phyloP scores from a whole-genome alignment of 1,140 invertebrate species.

The Diachasmimorpha longicaudata region DNA sequence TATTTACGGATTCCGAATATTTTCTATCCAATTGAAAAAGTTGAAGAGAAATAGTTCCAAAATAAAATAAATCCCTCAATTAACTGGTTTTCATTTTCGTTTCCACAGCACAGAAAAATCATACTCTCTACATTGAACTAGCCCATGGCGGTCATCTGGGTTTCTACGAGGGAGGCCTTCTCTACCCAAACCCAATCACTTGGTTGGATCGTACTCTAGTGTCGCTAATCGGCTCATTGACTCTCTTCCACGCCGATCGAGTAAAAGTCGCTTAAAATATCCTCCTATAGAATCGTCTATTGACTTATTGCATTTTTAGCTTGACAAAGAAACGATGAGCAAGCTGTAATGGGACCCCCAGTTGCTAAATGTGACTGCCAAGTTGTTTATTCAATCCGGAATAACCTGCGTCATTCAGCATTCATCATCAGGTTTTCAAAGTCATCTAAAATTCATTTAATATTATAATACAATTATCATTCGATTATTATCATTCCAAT shows the following conservation, averaged over 20 bases:
- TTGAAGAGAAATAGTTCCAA: neutral
- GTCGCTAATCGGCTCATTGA: conserved; percentile 73
- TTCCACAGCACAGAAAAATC: conserved; percentile 71
- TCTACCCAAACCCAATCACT: conserved; percentile 86
- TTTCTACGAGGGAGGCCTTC: conserved; percentile 86
- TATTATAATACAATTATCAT: neutral
- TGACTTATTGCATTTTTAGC: conserved; percentile 1
- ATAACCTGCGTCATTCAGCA: neutral
- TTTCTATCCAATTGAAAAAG: too few relatives aligned
- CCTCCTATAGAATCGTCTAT: neutral
- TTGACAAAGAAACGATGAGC: neutral
- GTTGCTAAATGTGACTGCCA: neutral
- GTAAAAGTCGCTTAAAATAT: conserved; percentile 50
- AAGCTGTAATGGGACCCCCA: conserved; percentile 7
- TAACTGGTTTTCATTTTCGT: conserved; percentile 18
- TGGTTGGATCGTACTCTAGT: conserved; percentile 89
- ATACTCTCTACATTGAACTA: conserved; percentile 78
- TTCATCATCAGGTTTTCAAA: neutral
- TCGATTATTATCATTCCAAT: neutral
- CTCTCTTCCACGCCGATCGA: conserved; percentile 66
- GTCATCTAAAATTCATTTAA: neutral
- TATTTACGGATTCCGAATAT: too few relatives aligned
- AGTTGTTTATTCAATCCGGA: neutral
- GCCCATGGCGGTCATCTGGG: conserved; percentile 92
- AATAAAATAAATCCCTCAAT: neutral